Conservation (phyloP, 2,113 vertebrate genomes). For the Mola mola region DNA sequence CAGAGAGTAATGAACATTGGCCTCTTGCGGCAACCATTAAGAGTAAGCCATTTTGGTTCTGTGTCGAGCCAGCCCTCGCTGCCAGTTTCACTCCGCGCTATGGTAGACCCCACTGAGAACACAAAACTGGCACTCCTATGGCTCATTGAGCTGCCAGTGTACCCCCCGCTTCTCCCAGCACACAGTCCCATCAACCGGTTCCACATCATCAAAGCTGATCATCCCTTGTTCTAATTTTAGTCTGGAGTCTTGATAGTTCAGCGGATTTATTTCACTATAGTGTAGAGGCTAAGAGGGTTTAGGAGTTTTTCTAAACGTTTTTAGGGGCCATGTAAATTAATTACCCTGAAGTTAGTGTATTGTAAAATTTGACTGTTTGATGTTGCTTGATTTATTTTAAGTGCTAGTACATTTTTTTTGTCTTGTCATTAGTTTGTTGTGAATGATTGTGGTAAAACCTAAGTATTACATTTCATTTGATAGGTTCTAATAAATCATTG, state of each 20-base stretch:
- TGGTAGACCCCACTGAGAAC: conserved; percentile 65
- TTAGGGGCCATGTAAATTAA: conserved; percentile 9
- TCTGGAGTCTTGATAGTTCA: conserved; percentile 72
- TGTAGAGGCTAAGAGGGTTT: neutral
- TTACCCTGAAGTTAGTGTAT: neutral
- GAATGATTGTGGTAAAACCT: too few relatives aligned
- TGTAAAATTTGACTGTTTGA: conserved; percentile 6
- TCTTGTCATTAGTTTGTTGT: too few relatives aligned
- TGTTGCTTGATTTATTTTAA: neutral
- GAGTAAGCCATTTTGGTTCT: conserved; percentile 67
- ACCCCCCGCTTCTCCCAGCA: conserved; percentile 50
- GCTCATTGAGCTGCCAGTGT: conserved; percentile 76
- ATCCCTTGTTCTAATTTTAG: conserved; percentile 82
- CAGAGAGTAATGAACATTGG: conserved; percentile 70
- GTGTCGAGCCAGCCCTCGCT: conserved; percentile 60
- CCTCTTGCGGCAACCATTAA: conserved; percentile 70
- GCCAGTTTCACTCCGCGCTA: conserved; percentile 57
- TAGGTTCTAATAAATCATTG: too few relatives aligned
- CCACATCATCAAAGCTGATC: conserved; percentile 79
- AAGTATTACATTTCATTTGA: too few relatives aligned
- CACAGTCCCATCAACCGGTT: conserved; percentile 76
- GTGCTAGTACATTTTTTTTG: neutral
- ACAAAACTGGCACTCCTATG: conserved; percentile 67
- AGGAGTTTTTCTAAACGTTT: neutral
- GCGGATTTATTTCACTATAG: conserved; percentile 58